Evolutionary conservation across 2,797 vertebrate genomes (phyloP).

Genomic region (Nannoperca obscura): DNA sequence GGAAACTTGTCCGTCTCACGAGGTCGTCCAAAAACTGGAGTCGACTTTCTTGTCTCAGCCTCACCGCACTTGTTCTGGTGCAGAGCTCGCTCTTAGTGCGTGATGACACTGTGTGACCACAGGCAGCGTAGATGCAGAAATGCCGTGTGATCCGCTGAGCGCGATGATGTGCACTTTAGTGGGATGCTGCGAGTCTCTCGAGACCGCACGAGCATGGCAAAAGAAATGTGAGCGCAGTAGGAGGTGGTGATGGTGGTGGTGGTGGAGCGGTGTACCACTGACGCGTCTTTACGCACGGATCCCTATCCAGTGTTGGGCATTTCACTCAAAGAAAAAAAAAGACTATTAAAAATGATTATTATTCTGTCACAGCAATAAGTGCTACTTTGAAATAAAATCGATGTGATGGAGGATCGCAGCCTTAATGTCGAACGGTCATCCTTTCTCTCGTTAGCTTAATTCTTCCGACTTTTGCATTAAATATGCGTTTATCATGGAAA

Average conservation of each 20-base stretch:
- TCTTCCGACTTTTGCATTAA: background rate
- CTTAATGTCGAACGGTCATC: background rate
- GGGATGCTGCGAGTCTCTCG: slow-evolving; percentile 31
- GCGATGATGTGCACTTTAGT: slow-evolving; percentile 50
- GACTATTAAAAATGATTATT: background rate
- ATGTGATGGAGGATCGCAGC: background rate
- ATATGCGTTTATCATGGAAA: background rate
- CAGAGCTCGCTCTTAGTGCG: slow-evolving; percentile 27
- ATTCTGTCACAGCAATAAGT: background rate
- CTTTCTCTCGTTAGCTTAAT: background rate
- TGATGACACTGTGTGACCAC: slow-evolving; percentile 39
- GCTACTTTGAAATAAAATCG: background rate
- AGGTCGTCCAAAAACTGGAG: background rate
- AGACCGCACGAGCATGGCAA: slow-evolving; percentile 38
- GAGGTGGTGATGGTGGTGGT: too few relatives aligned
- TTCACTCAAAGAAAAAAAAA: background rate
- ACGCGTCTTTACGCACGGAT: slow-evolving; percentile 66
- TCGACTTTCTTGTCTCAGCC: slow-evolving; percentile 22
- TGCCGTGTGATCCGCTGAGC: slow-evolving; percentile 42
- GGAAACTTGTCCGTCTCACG: slow-evolving; percentile 16
- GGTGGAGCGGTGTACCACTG: slow-evolving; percentile 14
- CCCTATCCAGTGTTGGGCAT: background rate
- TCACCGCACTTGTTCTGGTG: slow-evolving; percentile 28
- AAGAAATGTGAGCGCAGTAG: slow-evolving; percentile 17
- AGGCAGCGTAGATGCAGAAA: slow-evolving; percentile 51